These are phyloP conservation scores for Noctuana brunneofusca DNA, from an alignment of 2,888 invertebrate genomes.

Conservation along the genomic window DNA sequence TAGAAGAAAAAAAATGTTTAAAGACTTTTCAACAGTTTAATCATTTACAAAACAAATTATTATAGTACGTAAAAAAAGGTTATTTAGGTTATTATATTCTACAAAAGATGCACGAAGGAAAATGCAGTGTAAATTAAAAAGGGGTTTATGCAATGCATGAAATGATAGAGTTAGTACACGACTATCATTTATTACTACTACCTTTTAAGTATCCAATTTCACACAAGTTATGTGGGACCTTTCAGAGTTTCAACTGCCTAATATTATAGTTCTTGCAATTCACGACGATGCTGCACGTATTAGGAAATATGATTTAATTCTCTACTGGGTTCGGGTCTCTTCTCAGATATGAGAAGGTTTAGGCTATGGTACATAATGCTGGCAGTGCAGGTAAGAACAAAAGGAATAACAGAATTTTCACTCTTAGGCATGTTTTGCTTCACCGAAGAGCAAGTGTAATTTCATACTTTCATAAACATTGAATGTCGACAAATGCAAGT, in stretches of 20 bases:
- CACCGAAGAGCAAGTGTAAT: too few species aligned
- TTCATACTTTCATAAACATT: too few species aligned
- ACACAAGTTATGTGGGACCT: not conserved
- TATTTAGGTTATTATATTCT: constrained; percentile 23
- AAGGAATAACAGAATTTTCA: too few species aligned
- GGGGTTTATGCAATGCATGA: constrained; percentile 33
- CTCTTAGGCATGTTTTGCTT: too few species aligned
- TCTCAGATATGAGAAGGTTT: too few species aligned
- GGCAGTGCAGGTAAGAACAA: too few species aligned
- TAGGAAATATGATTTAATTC: too few species aligned
- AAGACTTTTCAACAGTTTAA: not conserved
- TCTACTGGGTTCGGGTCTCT: too few species aligned
- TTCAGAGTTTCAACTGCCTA: not conserved
- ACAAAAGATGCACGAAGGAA: constrained; percentile 40
- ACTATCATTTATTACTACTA: constrained; percentile 12
- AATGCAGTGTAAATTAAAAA: constrained; percentile 38
- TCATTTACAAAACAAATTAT: not conserved
- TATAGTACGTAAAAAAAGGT: not conserved
- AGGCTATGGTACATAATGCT: too few species aligned
- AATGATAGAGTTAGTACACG: constrained; percentile 13
- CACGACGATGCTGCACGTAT: not conserved
- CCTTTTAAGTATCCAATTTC: constrained; percentile 8
- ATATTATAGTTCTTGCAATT: not conserved
- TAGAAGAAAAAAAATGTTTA: not conserved
- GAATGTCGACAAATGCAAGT: too few species aligned